These are phyloP conservation scores for Machaerirhynchus nigripectus DNA, from an alignment of 2,113 vertebrate species.

Conservation along the genomic window DNA sequence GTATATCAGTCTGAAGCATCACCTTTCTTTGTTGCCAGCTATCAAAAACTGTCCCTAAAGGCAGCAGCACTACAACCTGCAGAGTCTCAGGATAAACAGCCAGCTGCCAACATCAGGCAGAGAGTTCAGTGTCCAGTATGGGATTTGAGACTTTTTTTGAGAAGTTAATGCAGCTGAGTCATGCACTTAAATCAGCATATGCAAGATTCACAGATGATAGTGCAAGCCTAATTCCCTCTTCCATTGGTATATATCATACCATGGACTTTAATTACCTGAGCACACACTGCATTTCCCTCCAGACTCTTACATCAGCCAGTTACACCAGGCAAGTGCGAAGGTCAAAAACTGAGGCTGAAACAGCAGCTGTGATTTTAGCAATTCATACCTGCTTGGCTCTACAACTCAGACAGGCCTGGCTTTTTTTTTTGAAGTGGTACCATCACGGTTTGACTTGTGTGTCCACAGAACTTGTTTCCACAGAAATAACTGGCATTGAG, in stretches of 20 bases:
- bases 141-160: not conserved
- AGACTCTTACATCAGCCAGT: not conserved
- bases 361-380: not conserved
- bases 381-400: not conserved
- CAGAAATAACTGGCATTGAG: not conserved
- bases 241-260: fast-evolving
- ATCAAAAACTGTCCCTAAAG: not conserved
- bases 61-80: not conserved
- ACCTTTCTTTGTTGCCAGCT: not conserved
- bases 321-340: not conserved
- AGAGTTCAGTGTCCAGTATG: not conserved
- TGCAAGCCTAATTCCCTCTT: not conserved
- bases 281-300: not conserved
- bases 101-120: not conserved
- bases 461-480: not conserved
- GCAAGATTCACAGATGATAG: not conserved
- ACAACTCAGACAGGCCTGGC: not conserved
- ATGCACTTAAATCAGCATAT: not conserved
- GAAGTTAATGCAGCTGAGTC: not conserved
- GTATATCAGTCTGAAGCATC: not conserved
- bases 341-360: not conserved
- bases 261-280: not conserved
- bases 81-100: not conserved
- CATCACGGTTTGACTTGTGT: not conserved
- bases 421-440: not conserved